Conservation (phyloP, 2,888 invertebrate genomes). For the Rotaria macrura region DNA sequence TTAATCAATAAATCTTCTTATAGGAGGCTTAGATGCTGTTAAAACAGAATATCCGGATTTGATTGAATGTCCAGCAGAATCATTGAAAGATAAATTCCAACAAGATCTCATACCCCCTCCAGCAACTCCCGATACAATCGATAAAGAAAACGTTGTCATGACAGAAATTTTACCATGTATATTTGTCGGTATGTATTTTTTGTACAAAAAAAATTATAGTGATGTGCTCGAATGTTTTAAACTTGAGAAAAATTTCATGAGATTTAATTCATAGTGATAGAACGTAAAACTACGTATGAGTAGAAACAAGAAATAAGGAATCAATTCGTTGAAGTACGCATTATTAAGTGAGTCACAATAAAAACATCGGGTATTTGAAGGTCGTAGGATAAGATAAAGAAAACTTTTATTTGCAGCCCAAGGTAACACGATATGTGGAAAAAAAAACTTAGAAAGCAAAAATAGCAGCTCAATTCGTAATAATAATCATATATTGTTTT, state of each 20-base stretch:
- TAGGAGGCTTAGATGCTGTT: slow-evolving; percentile 1
- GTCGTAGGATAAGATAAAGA: background rate
- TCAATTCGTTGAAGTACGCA: background rate
- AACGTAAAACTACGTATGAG: background rate
- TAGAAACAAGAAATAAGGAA: background rate
- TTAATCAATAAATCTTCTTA: background rate
- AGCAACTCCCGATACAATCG: background rate
- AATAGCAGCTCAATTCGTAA: background rate
- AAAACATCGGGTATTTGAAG: background rate
- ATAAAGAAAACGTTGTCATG: background rate
- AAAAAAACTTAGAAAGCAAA: background rate
- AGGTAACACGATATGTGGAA: background rate
- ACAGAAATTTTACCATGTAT: slow-evolving; percentile 10
- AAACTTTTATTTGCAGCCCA: background rate
- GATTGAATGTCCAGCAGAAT: background rate
- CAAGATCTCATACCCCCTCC: background rate
- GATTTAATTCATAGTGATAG: background rate
- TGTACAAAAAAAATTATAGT: background rate
- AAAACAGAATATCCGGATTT: slow-evolving; percentile 7
- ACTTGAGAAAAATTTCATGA: background rate
- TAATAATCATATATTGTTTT: background rate
- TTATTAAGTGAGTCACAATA: background rate
- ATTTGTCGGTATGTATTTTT: background rate
- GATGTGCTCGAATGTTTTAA: too few species aligned
- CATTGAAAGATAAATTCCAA: background rate